These are phyloP conservation scores for Rhea pennata DNA, from an alignment of 2,113 vertebrate species.

Conservation along the genomic window DNA sequence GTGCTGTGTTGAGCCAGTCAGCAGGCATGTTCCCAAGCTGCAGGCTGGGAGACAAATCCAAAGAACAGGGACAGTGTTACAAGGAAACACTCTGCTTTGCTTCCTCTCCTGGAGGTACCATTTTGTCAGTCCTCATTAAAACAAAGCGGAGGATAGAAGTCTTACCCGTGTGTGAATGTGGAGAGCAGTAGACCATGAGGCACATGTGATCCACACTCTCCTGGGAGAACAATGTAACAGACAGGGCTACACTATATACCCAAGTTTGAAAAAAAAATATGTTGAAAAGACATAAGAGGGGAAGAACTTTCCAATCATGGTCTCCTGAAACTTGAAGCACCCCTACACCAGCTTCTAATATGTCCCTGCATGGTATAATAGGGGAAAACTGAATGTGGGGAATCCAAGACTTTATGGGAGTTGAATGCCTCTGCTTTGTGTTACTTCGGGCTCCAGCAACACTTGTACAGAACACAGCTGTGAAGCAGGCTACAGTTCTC, in stretches of 20 bases:
- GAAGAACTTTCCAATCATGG: background rate
- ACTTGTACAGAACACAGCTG: fast-evolving
- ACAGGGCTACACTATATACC: background rate
- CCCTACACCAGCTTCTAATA: background rate
- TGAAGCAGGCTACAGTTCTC: background rate
- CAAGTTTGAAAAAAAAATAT: background rate
- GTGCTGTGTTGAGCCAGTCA: background rate
- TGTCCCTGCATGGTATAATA: background rate
- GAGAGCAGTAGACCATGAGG: too few species aligned
- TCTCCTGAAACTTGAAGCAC: background rate
- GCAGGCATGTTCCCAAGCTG: background rate
- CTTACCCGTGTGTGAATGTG: background rate
- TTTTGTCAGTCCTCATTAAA: background rate
- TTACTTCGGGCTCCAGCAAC: fast-evolving
- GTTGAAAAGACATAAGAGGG: background rate
- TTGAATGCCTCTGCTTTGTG: background rate
- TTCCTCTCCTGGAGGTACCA: background rate
- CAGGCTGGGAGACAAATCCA: background rate
- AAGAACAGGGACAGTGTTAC: fast-evolving
- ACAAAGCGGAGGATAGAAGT: background rate
- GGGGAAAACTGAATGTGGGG: fast-evolving
- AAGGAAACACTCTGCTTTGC: background rate
- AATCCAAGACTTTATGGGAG: background rate
- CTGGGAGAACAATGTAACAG: background rate
- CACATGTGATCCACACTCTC: too few species aligned